phyloP scores from a whole-genome alignment of 2,113 vertebrate species.

The Pseudorhombus dupliciocellatus region DNA sequence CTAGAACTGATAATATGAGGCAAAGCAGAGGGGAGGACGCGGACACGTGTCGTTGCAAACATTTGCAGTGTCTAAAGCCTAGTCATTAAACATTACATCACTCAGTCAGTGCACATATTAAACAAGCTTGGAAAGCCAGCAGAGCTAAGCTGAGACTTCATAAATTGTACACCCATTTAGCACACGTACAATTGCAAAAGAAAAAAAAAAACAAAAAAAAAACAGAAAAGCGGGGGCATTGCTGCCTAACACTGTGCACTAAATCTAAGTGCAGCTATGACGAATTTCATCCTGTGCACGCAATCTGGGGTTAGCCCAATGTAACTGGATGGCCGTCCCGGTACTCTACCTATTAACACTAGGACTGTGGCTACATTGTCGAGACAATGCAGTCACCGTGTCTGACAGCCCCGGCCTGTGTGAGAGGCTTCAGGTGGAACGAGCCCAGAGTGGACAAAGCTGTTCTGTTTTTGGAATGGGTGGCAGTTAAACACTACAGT shows the following conservation, averaged over 20 bases:
- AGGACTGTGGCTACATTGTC: slow-evolving; percentile 42
- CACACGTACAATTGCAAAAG: slow-evolving; percentile 50
- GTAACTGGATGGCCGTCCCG: slow-evolving; percentile 50
- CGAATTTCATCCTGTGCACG: slow-evolving; percentile 46
- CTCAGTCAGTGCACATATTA: slow-evolving; percentile 78
- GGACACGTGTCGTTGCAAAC: slow-evolving; percentile 71
- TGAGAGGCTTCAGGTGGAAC: slow-evolving; percentile 34
- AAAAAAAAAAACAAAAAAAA: slow-evolving; percentile 46
- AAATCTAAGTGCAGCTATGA: slow-evolving; percentile 56
- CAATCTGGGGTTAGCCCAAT: slow-evolving; percentile 49
- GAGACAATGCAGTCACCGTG: slow-evolving; percentile 44
- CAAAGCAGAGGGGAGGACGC: slow-evolving; percentile 56
- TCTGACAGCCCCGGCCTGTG: slow-evolving; percentile 36
- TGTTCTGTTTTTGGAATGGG: slow-evolving; percentile 66
- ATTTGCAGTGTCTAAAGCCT: slow-evolving; percentile 78
- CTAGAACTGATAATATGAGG: slow-evolving; percentile 59
- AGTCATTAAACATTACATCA: slow-evolving; percentile 70
- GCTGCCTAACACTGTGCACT: slow-evolving; percentile 55
- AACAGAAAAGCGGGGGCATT: slow-evolving; percentile 24
- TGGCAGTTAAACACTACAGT: slow-evolving; percentile 63
- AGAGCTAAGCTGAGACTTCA: slow-evolving; percentile 60
- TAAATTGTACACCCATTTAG: slow-evolving; percentile 68
- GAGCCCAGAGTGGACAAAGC: slow-evolving; percentile 31
- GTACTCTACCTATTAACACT: slow-evolving; percentile 49
- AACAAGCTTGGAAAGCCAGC: slow-evolving; percentile 69